phyloP scores from a whole-genome alignment of 2,797 vertebrate genomes.

The Malurus splendens region DNA sequence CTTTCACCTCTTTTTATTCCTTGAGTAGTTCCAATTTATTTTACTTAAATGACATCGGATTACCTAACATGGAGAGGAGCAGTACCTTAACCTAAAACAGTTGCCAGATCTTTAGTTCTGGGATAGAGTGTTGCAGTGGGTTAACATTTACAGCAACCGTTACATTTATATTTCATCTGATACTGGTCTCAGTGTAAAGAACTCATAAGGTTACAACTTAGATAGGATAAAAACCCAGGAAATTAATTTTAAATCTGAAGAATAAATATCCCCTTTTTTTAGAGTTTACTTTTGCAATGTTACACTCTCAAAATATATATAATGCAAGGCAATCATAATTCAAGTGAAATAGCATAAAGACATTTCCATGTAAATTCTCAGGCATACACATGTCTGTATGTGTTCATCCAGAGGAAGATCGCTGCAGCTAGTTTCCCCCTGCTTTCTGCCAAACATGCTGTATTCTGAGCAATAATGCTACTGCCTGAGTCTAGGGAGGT shows the following conservation, averaged over 20 bases:
- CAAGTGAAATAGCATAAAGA: slow-evolving; percentile 54
- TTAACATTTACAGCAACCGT: slow-evolving; percentile 59
- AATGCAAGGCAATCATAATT: slow-evolving; percentile 47
- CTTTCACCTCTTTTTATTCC: slow-evolving; percentile 89
- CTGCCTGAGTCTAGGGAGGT: neutral
- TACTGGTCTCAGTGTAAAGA: slow-evolving; percentile 54
- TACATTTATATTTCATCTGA: slow-evolving; percentile 69
- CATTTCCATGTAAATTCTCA: slow-evolving; percentile 17
- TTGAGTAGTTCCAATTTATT: slow-evolving; percentile 85
- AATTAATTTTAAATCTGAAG: slow-evolving; percentile 78
- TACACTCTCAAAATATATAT: slow-evolving; percentile 65
- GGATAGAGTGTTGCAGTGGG: slow-evolving; percentile 51
- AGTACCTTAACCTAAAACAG: slow-evolving; percentile 69
- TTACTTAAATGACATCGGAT: slow-evolving; percentile 80
- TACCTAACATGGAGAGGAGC: slow-evolving; percentile 76
- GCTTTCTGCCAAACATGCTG: neutral
- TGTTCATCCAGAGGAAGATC: neutral
- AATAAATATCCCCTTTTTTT: slow-evolving; percentile 71
- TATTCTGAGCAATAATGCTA: neutral
- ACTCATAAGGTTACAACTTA: slow-evolving; percentile 65
- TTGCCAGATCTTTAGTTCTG: slow-evolving; percentile 48
- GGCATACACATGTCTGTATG: neutral
- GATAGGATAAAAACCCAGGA: slow-evolving; percentile 64
- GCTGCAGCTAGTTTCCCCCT: neutral
- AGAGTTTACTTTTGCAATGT: slow-evolving; percentile 65